A percentile compares a stretch with the other conserved stretches of the same genome.
Conservation (phyloP, 2,113 vertebrate species). For the Rhinolophus sinicus region DNA sequence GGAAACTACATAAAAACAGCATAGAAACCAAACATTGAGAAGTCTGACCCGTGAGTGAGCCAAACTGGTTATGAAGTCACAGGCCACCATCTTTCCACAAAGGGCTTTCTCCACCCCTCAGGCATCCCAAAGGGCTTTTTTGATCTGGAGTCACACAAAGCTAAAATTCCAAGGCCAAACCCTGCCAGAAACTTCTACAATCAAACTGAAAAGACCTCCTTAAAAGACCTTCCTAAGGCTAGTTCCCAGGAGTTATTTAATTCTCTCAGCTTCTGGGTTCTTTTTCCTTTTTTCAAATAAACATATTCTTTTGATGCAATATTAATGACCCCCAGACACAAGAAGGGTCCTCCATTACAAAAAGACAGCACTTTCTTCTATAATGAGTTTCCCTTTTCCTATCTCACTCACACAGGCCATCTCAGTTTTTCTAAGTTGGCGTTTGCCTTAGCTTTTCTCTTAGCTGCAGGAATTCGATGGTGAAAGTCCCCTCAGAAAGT, state of each 20-base stretch:
- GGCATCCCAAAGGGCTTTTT: slow-evolving; percentile 31
- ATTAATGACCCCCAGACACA: slow-evolving; percentile 65
- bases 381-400: slow-evolving; percentile 38
- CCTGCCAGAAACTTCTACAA: slow-evolving; percentile 39
- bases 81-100: neutral
- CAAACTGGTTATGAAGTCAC: neutral
- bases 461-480: neutral
- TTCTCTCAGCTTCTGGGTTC: slow-evolving; percentile 58
- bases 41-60: neutral
- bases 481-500: neutral
- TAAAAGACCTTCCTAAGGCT: slow-evolving; percentile 8
- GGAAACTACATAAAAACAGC: neutral
- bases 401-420: neutral
- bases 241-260: slow-evolving; percentile 66
- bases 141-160: slow-evolving; percentile 50
- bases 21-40: neutral
- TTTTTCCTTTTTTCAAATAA: slow-evolving; percentile 64
- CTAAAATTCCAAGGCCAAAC: slow-evolving; percentile 52
- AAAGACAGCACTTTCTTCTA: slow-evolving; percentile 35
- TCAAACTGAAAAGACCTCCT: slow-evolving; percentile 51
- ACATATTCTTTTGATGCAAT: slow-evolving; percentile 67
- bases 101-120: slow-evolving; percentile 12
- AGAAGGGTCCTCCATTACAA: slow-evolving; percentile 21
- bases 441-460: neutral
- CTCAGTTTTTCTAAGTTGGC: neutral